Percentiles rank a stretch among this genome's conserved stretches.
Conservation (phyloP, 2,888 invertebrate species). For the Cenopis cana region DNA sequence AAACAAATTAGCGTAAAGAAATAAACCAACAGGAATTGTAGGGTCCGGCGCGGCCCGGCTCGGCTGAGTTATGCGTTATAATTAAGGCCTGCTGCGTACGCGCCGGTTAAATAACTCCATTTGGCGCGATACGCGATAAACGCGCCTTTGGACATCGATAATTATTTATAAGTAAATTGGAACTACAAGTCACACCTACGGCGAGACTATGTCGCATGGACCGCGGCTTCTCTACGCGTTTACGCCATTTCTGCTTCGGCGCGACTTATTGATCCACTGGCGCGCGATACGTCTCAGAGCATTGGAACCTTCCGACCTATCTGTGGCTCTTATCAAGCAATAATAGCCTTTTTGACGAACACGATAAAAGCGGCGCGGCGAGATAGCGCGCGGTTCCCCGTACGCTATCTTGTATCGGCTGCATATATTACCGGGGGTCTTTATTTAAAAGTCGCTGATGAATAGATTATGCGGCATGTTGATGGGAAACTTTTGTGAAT, state of each 20-base stretch:
- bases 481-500: constrained; percentile 25
- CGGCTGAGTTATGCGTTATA: constrained; percentile 73
- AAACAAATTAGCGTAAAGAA: constrained; percentile 73
- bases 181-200: constrained; percentile 56
- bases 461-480: constrained; percentile 32
- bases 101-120: constrained; percentile 58
- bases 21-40: constrained; percentile 65
- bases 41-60: constrained; percentile 47
- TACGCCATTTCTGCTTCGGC: neutral
- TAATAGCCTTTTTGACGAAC: neutral
- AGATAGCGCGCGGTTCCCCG: constrained; percentile 13
- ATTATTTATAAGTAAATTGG: constrained; percentile 73
- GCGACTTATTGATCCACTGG: constrained; percentile 29
- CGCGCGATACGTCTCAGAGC: constrained; percentile 11
- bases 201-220: constrained; percentile 36
- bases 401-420: constrained; percentile 38
- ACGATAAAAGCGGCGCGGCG: constrained; percentile 6
- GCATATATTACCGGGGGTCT: constrained; percentile 40
- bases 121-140: constrained; percentile 63
- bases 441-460: constrained; percentile 37
- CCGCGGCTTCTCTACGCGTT: neutral
- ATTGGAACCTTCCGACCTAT: neutral
- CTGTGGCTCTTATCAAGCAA: constrained; percentile 1
- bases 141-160: constrained; percentile 65
- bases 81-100: constrained; percentile 72